Evolutionary conservation across 1,140 invertebrate species (phyloP).

Genomic region (Zaprionus nigranus): DNA sequence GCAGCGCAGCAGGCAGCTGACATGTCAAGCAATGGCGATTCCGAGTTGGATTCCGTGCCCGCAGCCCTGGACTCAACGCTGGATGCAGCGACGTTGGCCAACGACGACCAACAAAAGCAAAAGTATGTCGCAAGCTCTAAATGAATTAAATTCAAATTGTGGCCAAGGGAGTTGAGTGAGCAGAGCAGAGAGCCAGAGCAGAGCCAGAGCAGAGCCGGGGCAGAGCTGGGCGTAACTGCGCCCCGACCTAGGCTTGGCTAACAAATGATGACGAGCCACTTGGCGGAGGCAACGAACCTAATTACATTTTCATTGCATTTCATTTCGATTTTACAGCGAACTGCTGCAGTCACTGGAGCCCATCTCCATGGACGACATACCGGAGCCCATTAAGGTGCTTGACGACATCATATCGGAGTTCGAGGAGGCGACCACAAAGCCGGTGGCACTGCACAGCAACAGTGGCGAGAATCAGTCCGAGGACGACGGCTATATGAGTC

Average conservation of each 20-base stretch:
- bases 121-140: constrained; percentile 62
- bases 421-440: constrained; percentile 88
- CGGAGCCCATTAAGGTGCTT: constrained; percentile 91
- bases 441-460: constrained; percentile 82
- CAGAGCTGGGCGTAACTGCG: background rate
- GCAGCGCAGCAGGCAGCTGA: constrained; percentile 29
- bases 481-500: constrained; percentile 95
- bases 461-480: constrained; percentile 92
- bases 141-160: constrained; percentile 44
- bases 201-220: too few species aligned
- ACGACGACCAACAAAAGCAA: constrained; percentile 61
- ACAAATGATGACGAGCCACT: constrained; percentile 11
- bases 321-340: constrained; percentile 40
- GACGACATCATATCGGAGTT: constrained; percentile 95
- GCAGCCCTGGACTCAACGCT: constrained; percentile 24
- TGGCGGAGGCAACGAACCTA: constrained; percentile 15
- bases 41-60: constrained; percentile 28
- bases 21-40: constrained; percentile 32
- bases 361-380: constrained; percentile 78
- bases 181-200: background rate
- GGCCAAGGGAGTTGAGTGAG: constrained; percentile 4
- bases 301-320: constrained; percentile 45
- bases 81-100: constrained; percentile 9
- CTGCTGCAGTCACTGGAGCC: constrained; percentile 65
- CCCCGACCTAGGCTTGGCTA: background rate